Evolutionary conservation across 2,113 vertebrate species (phyloP).

Genomic region (Tetrax tetrax): DNA sequence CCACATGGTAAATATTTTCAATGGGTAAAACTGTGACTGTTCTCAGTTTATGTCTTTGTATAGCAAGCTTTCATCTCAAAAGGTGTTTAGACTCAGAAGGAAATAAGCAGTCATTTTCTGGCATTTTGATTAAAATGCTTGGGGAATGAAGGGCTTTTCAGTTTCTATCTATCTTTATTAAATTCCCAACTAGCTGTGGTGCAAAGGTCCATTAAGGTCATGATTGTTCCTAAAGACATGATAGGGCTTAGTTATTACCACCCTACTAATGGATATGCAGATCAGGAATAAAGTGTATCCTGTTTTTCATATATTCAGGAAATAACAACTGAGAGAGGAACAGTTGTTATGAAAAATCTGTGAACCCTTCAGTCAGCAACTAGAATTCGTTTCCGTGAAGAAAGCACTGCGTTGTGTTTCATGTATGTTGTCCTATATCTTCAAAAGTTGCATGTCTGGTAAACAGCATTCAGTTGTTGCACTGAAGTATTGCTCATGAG

Average conservation of each 20-base stretch:
- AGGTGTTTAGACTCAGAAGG: background rate
- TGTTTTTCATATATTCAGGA: background rate
- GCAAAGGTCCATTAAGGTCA: background rate
- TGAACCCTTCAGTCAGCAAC: background rate
- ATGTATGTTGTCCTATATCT: background rate
- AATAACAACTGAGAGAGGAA: background rate
- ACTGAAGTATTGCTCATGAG: background rate
- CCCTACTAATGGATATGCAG: background rate
- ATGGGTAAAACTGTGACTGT: background rate
- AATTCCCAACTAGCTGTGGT: background rate
- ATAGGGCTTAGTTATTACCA: background rate
- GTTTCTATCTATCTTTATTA: background rate
- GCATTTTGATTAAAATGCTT: background rate
- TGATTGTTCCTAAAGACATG: background rate
- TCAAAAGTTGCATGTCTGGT: background rate
- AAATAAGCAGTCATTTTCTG: background rate
- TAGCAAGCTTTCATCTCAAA: background rate
- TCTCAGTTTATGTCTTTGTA: background rate
- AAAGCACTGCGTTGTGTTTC: background rate
- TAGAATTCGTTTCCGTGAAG: background rate
- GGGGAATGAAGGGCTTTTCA: background rate
- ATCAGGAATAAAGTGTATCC: background rate
- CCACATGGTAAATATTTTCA: background rate
- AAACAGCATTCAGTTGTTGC: background rate
- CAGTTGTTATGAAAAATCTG: background rate